phyloP scores from a whole-genome alignment of 2,888 invertebrate species.

The Bugula neritina region DNA sequence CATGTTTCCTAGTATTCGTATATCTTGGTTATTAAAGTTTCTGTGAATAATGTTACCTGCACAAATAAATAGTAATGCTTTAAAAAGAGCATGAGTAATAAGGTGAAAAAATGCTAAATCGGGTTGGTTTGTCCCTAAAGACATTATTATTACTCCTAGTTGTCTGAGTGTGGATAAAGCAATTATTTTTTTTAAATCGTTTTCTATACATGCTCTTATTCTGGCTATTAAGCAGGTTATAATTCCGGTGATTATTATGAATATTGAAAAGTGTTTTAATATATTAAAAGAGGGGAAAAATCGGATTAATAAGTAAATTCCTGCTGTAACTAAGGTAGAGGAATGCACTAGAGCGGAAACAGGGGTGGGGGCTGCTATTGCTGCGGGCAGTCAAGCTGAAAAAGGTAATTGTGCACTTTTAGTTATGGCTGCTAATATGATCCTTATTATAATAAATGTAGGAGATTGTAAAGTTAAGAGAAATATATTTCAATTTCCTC shows the following conservation, averaged over 20 bases:
- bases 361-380: slow-evolving; percentile 72
- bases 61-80: slow-evolving; percentile 69
- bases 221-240: slow-evolving; percentile 48
- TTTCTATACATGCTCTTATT: slow-evolving; percentile 49
- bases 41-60: slow-evolving; percentile 66
- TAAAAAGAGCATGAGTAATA: slow-evolving; percentile 70
- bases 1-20: slow-evolving; percentile 55
- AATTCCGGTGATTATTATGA: slow-evolving; percentile 58
- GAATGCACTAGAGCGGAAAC: slow-evolving; percentile 73
- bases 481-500: slow-evolving; percentile 44
- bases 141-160: slow-evolving; percentile 67
- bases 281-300: slow-evolving; percentile 59
- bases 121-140: slow-evolving; percentile 59
- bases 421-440: slow-evolving; percentile 61
- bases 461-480: slow-evolving; percentile 58
- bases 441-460: slow-evolving; percentile 53
- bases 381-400: slow-evolving; percentile 69
- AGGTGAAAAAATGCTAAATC: slow-evolving; percentile 67
- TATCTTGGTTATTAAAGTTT: slow-evolving; percentile 63
- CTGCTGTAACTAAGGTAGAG: slow-evolving; percentile 72
- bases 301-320: slow-evolving; percentile 68
- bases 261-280: slow-evolving; percentile 52
- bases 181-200: slow-evolving; percentile 72
- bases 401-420: slow-evolving; percentile 78
- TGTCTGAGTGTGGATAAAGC: slow-evolving; percentile 71